Evolutionary conservation across 2,797 vertebrate species (phyloP), one percentile per base, ranked within the genome.

Genomic region (Oreonectes daqikongensis): DNA sequence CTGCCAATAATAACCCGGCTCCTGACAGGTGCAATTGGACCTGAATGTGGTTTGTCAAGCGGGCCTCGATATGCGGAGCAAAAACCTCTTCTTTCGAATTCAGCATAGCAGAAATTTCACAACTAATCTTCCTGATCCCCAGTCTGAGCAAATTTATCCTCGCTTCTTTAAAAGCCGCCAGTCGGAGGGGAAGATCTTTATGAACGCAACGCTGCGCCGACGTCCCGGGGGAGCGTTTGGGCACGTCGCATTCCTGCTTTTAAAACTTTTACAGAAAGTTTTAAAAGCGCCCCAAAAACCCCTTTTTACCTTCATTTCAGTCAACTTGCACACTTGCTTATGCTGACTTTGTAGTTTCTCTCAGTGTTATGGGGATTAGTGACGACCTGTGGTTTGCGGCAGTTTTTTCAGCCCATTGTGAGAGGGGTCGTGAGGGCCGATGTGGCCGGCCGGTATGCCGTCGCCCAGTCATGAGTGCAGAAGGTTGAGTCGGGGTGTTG

Each of bases 391-490:
- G 48, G 22, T 66, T 65, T 78, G 48, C 53, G 46, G 48, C 26
- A 65, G 57, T 64, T 71, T 50, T 71, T 24, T 10, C 22, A 42
- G 32, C 24, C 24, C 60, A 66, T 72, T 78, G 64, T 59, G 28
- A 81, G 67, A 2, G 32, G 66, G 75, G 77, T 78, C 32, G 42
- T 82, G 32, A 72, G 79, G 28, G 80, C 66, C 80, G 82, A 88
- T 84, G 85, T 80, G 84, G 83, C 77, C 72, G 81, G 72, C 71
- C 85, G 78, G 78, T 88, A 63, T 42, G 35, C 38, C 26, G 2
- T 65, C 20, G 11, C 35, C 5, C 28, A 26, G 60, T 32, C 55
- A 48, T 53, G 38, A 26, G 70, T 72, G 55, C 57, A 46, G 63
- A 50, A 24, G 64, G 61, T 12, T 35, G 8, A 35, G 35, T 9